Evolutionary conservation across 37 sponge, comb jelly and placozoan species (phyloP).

Genomic region (Beroe ovata): DNA sequence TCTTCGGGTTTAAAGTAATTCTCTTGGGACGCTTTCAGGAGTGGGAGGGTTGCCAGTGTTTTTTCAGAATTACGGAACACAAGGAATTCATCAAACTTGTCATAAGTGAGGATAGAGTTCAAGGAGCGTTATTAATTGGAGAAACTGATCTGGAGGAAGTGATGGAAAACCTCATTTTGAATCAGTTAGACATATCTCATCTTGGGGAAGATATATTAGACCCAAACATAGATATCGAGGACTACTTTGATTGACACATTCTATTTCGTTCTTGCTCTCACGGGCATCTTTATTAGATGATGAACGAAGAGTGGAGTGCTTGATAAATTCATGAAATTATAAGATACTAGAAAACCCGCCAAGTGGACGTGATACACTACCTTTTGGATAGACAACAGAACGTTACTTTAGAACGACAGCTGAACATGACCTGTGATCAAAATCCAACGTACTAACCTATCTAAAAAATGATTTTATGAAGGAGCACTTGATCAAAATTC

Average conservation of each 20-base stretch:
- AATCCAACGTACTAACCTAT: too few relatives aligned
- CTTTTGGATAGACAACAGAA: too few relatives aligned
- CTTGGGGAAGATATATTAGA: conserved; percentile 88
- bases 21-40: conserved; percentile 15
- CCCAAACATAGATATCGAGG: conserved; percentile 94
- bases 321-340: too few relatives aligned
- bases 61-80: not conserved
- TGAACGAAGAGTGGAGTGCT: too few relatives aligned
- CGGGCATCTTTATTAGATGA: too few relatives aligned
- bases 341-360: too few relatives aligned
- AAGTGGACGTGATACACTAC: too few relatives aligned
- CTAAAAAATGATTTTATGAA: too few relatives aligned
- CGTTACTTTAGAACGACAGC: too few relatives aligned
- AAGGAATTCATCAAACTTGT: conserved; percentile 90
- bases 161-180: conserved; percentile 95
- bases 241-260: conserved; percentile 96
- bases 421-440: too few relatives aligned
- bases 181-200: conserved; percentile 85
- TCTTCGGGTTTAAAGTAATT: conserved; percentile 90
- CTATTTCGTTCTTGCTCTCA: too few relatives aligned
- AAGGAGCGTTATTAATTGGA: conserved; percentile 94
- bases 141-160: conserved; percentile 97
- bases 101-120: conserved; percentile 78
- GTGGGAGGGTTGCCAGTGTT: conserved; percentile 33
- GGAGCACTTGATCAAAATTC: too few relatives aligned